Percentiles rank a stretch among this genome's conserved stretches.
phyloP scores from a whole-genome alignment of 2,797 vertebrate genomes.

The Monodelphis domestica region DNA sequence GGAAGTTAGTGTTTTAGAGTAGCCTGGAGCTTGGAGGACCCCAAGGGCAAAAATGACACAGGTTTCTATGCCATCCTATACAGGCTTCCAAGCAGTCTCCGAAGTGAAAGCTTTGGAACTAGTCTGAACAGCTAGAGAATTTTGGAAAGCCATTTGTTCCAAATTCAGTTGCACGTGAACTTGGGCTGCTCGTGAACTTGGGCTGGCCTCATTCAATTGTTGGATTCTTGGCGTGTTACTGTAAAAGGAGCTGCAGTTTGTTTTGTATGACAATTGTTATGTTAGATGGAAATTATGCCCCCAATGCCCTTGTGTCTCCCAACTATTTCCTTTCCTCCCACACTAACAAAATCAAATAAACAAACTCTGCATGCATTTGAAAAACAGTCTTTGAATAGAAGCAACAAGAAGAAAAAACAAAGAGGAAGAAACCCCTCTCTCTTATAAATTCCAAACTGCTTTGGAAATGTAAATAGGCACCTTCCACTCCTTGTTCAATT shows the following conservation, averaged over 20 bases:
- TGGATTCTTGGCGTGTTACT: not conserved
- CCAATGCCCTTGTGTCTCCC: not conserved
- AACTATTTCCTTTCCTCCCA: not conserved
- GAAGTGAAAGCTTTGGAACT: not conserved
- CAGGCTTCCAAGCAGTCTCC: not conserved
- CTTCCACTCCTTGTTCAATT: not conserved
- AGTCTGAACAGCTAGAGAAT: not conserved
- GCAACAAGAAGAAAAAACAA: not conserved
- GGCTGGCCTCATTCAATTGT: not conserved
- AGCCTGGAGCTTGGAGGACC: no score
- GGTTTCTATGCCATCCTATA: not conserved
- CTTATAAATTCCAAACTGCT: not conserved
- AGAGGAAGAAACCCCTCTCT: not conserved
- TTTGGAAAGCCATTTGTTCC: not conserved
- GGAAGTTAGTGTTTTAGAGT: not conserved
- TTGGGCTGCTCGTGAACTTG: not conserved
- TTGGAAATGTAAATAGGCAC: not conserved
- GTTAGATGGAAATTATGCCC: not conserved
- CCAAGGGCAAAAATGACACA: not conserved
- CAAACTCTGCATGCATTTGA: not conserved
- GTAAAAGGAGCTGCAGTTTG: not conserved
- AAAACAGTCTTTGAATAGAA: not conserved
- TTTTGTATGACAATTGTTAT: not conserved
- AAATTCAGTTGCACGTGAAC: not conserved
- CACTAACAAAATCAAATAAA: not conserved